A percentile compares a stretch with the other conserved stretches of the same genome.
phyloP scores from a whole-genome alignment of 2,113 vertebrate species.

The Sinocyclocheilus anshuiensis region DNA sequence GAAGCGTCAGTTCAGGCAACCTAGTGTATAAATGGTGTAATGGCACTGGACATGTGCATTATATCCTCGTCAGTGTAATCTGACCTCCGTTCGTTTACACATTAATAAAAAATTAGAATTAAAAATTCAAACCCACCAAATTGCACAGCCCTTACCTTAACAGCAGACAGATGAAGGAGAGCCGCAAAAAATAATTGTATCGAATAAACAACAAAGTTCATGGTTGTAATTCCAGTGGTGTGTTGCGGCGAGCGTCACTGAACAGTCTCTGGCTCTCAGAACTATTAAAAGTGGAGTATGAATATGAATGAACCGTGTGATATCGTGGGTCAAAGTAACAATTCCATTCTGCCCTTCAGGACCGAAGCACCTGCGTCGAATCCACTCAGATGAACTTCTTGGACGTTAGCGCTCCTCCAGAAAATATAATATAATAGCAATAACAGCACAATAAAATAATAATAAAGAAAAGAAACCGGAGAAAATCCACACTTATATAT shows the following conservation, averaged over 20 bases:
- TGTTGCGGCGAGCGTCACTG: constrained; percentile 35
- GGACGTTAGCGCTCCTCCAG: not conserved
- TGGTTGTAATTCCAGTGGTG: constrained; percentile 71
- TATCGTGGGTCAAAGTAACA: constrained; percentile 61
- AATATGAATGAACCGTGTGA: constrained; percentile 35
- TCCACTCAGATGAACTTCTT: constrained; percentile 13
- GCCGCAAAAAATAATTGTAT: constrained; percentile 70
- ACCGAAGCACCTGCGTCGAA: constrained; percentile 55
- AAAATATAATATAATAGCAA: constrained; percentile 16
- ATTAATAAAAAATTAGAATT: not conserved
- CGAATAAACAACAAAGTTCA: constrained; percentile 76
- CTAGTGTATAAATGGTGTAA: not conserved
- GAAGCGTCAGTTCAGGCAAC: not conserved
- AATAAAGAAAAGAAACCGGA: constrained; percentile 23
- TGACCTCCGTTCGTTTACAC: not conserved
- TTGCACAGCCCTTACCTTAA: constrained; percentile 67
- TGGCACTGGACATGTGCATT: constrained; percentile 1
- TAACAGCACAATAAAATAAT: constrained; percentile 49
- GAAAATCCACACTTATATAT: constrained; percentile 42
- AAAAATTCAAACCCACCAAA: not conserved
- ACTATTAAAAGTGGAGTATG: not conserved
- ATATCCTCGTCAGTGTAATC: not conserved
- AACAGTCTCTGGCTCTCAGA: constrained; percentile 20
- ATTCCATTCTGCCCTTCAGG: constrained; percentile 64
- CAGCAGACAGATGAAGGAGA: constrained; percentile 66